Base-by-base conservation (phyloP, 2,113 vertebrate species). In the Synchiropus splendidus region DNA sequence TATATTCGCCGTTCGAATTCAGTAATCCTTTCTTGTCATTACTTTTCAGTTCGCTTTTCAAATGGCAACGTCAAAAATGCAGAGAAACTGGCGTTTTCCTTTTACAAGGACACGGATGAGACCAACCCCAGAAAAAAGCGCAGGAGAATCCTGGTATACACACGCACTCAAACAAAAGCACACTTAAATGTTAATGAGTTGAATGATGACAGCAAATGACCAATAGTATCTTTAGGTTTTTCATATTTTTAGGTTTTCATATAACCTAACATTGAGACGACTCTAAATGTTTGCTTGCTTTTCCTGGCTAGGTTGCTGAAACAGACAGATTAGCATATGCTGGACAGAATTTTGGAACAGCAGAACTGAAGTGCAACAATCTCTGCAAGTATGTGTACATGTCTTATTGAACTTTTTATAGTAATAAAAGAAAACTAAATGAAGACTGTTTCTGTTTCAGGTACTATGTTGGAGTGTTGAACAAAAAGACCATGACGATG, bases 391-490 rank as follows among this genome's bases (percentile, higher is more conserved):
- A 80, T 1, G 78, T 54, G 13, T 11, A 36, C 33, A 35, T 13
- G 12, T 33, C 15, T 34, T n/a, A 34, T 11, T n/a, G 17, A n/a
- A n/a, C 42, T 36, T 45, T 35, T 27, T 27, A 27, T 27, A 27
- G 21, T 27, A 8, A 27, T 27, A 27, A 27, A 27, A 27, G 4
- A 5, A 4, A 8, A 27, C 21, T 27, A 27, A 27, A 27, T 27
- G 8, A 27, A 27, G 4, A 8, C 8, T 4, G 36, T 2, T 39
- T 48, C 9, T 65, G 51, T 68, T 16, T 38, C 4, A 98, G 95
- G 49, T 92, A 97, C 65, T 98, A 91, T 74, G 81, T 98, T 10
- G 94, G 95, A 0, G 85, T 98, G 36, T 50, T 97, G 37, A 83
- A 95, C 74, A 93, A 87, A 78, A 61, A 67, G 14, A 91, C 89